Evolutionary conservation across 2,888 invertebrate genomes (phyloP), one percentile per base, ranked within the genome.

Genomic region (Epistrophe grossulariae): DNA sequence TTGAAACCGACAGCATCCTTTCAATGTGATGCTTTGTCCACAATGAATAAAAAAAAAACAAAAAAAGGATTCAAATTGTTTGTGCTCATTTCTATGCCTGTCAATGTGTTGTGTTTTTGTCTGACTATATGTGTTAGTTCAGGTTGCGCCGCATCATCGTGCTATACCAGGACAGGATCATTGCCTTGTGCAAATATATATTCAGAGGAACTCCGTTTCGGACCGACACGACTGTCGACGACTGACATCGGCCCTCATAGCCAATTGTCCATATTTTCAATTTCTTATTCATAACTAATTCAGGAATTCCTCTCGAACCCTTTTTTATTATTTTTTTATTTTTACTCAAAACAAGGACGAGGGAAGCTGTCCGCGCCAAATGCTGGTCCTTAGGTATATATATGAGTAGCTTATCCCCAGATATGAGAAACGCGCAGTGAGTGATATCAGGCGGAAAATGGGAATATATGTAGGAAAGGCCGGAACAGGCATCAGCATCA

Each of bases 211-310:
- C 50, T 55, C 76, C 45, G 52, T 71, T 77, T 81, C 81, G 64
- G 80, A 71, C 80, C 80, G 50, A 73, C 76, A 52, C 76, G 40
- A 40, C 60, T 3, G 24, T 24, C 24, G 24, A 24, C 64, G 48
- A 64, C 64, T 70, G 43, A 45, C 78, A 57, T 62, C 66, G 71
- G 64, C 64, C 83, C 78, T 83, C 83, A 74, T 79, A 79, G 87
- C 88, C 88, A 88, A 88, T 88, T 88, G 88, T 88, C 84, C 88
- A 88, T 82, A 88, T 88, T 88, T 88, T 84, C 88, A 88, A 88
- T 88, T 84, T 78, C 88, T 88, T 88, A 88, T 88, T 88, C 84
- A 88, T 88, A 88, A 88, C 88, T 88, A 88, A 88, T 88, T 88
- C 88, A 88, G 82, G 82, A 87, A 83, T 82, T 68, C 87, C 71